Evolutionary conservation across 2,113 vertebrate genomes (phyloP).

Genomic region (Tragulus kanchil): DNA sequence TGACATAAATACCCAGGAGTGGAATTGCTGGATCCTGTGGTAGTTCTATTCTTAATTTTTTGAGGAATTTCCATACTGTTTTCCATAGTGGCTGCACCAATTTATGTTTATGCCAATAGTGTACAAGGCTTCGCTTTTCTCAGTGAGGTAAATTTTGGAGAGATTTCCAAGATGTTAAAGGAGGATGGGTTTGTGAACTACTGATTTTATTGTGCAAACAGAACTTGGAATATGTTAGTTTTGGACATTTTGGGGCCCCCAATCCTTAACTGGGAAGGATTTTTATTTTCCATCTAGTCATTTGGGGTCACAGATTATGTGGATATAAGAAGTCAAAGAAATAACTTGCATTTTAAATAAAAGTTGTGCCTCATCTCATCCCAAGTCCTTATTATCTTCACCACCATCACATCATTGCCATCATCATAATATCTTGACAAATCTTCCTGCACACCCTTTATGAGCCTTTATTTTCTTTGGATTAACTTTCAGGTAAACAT

Average conservation of each 20-base stretch:
- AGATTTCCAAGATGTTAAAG: background rate
- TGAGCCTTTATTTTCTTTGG: conserved; percentile 22
- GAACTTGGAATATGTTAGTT: background rate
- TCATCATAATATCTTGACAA: background rate
- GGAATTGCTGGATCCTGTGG: background rate
- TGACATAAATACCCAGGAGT: background rate
- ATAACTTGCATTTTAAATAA: conserved; percentile 44
- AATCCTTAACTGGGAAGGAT: background rate
- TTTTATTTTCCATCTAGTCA: conserved; percentile 30
- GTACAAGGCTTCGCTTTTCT: background rate
- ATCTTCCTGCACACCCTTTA: background rate
- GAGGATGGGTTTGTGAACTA: background rate
- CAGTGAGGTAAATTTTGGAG: no score
- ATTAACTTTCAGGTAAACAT: conserved; percentile 19
- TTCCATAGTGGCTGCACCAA: background rate
- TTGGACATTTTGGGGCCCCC: background rate
- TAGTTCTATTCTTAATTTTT: background rate
- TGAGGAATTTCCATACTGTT: background rate
- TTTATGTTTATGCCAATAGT: background rate
- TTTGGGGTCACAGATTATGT: background rate
- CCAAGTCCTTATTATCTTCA: background rate
- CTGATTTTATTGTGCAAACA: background rate
- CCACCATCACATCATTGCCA: background rate
- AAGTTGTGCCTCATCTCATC: background rate
- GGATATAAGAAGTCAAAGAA: conserved; percentile 12